Percentiles rank a stretch among this genome's conserved stretches.
Conservation (phyloP, 2,888 invertebrate genomes). For the Drosophila antonietae region DNA sequence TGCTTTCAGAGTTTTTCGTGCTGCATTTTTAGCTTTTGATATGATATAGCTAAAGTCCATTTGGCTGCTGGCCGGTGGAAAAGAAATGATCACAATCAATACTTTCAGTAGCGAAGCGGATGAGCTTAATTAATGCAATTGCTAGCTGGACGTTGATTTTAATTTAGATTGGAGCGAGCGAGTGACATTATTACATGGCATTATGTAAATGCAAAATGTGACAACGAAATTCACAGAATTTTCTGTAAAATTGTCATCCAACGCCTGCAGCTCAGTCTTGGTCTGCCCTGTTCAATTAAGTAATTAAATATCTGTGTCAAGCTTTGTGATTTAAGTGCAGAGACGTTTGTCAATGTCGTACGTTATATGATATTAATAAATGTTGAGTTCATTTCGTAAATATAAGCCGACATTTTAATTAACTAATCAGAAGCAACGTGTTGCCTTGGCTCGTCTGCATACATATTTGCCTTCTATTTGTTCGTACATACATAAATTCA, state of each 20-base stretch:
- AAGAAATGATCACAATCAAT: conserved; percentile 74
- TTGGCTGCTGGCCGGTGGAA: conserved; percentile 45
- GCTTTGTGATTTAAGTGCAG: conserved; percentile 3
- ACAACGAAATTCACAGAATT: conserved; percentile 17
- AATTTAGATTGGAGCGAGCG: conserved; percentile 66
- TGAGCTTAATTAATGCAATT: conserved; percentile 78
- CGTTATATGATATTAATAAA: conserved; percentile 71
- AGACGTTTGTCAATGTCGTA: conserved; percentile 32
- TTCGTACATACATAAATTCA: conserved; percentile 65
- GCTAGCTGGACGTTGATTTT: conserved; percentile 68
- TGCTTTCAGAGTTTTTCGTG: conserved; percentile 4
- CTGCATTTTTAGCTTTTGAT: conserved; percentile 22
- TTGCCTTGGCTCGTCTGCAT: conserved; percentile 19
- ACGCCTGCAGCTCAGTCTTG: not conserved
- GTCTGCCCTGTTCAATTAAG: conserved; percentile 58
- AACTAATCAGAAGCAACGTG: conserved; percentile 69
- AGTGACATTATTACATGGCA: conserved; percentile 46
- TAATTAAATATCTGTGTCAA: conserved; percentile 65
- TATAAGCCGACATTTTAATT: conserved; percentile 69
- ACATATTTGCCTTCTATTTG: conserved; percentile 27
- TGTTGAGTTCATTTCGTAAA: conserved; percentile 64
- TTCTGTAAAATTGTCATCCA: not conserved
- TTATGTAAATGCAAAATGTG: conserved; percentile 50
- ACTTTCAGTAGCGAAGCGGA: conserved; percentile 33
- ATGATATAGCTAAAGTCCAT: conserved; percentile 38